phyloP scores from a whole-genome alignment of 2,797 vertebrate genomes.

The Anabacerthia variegaticeps region DNA sequence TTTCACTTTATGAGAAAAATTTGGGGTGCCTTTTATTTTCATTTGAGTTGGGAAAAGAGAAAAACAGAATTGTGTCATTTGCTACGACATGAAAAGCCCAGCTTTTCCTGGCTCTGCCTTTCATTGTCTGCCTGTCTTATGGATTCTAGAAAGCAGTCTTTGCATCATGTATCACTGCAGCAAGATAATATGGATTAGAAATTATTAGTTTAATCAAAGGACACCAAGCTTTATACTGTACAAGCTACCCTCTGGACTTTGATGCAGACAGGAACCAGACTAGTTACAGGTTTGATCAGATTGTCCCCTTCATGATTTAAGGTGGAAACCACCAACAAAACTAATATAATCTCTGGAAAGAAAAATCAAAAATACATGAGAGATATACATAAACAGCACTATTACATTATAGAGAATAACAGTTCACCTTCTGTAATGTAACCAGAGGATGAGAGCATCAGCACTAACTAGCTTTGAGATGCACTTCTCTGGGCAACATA shows the following conservation, averaged over 20 bases:
- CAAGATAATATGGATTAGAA: not conserved
- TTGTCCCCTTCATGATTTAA: not conserved
- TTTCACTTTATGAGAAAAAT: not conserved
- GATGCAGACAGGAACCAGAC: not conserved
- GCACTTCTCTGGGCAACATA: not conserved
- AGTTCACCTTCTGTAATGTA: not conserved
- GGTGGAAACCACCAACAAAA: not conserved
- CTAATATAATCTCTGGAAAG: not conserved
- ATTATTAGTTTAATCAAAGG: not conserved
- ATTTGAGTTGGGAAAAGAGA: not conserved
- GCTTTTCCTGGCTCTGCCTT: not conserved
- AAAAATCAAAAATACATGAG: not conserved
- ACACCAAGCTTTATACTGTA: not conserved
- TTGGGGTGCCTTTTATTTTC: not conserved
- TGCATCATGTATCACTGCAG: not conserved
- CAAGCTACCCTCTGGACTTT: not conserved
- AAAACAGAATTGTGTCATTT: not conserved
- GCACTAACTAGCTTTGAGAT: not conserved
- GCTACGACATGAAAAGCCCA: not conserved
- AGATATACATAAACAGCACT: not conserved
- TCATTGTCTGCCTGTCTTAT: not conserved
- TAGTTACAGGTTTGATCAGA: not conserved
- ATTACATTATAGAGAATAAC: not conserved
- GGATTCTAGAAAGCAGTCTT: not conserved
- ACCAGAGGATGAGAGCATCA: not conserved